Evolutionary conservation across 2,888 invertebrate genomes (phyloP), one percentile per base, ranked within the genome.

Genomic region (Patella pellucida): DNA sequence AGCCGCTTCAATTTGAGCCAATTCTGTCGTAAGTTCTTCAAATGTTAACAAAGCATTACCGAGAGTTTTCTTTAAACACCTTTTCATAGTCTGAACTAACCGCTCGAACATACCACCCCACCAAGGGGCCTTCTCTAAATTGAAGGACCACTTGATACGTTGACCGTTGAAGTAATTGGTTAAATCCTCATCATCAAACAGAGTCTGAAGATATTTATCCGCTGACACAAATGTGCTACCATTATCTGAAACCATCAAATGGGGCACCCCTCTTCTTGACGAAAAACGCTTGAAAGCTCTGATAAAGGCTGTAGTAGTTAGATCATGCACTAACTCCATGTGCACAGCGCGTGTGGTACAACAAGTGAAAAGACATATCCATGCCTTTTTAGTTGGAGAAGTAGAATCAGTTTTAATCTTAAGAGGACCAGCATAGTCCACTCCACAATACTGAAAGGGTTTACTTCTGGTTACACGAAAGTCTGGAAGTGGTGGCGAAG

Each of bases 91-190:
- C 27, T 27, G 27, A 27, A 27, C 27, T 27, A 27, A 27, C 27
- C 31, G 4, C 31, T 31, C 31, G 3, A 4, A 31, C 4, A 4
- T 31, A 4, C 31, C 31, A 31, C 31, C 31, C 31, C 31, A 31
- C 31, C 31, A 31, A 31, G 31, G 2, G 9, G 75, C 72, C n/a
- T 62, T 19, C n/a, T 41, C 16, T 16, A 72, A 56, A n/a, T 52
- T 75, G 31, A 73, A 72, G 19, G 51, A 11, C 75, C 75, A 75
- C 27, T 56, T 56, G 16, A 72, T 19, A n/a, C 31, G 50, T 41
- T 62, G 62, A 16, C 27, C 27, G 27, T 27, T 31, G 31, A 31
- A 31, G 31, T 31, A 31, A 31, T 4, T 31, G 31, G 4, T 31
- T 31, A 31, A 31, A 4, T 31, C 31, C 31, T 31, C 31, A 31